phyloP scores from a whole-genome alignment of 2,113 vertebrate species.

The Oenanthe melanoleuca region DNA sequence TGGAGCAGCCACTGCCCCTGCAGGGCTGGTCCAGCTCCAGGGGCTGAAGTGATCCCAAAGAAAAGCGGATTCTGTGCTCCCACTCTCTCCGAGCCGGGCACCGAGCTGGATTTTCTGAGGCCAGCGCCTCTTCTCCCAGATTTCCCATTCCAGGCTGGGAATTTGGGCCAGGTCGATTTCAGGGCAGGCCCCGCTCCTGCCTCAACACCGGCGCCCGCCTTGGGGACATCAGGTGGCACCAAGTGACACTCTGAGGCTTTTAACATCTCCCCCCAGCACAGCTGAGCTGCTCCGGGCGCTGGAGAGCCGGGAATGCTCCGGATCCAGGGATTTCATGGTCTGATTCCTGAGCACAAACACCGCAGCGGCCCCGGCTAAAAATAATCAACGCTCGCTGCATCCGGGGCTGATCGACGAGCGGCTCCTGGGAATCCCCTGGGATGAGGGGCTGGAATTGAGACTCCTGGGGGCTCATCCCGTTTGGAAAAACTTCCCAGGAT shows the following conservation, averaged over 20 bases:
- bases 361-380: background rate
- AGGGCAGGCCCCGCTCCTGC: background rate
- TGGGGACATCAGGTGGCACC: background rate
- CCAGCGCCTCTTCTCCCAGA: background rate
- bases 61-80: background rate
- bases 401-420: background rate
- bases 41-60: background rate
- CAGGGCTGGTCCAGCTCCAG: background rate
- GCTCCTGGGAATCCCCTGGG: background rate
- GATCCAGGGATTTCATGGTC: background rate
- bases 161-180: background rate
- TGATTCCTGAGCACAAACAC: background rate
- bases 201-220: background rate
- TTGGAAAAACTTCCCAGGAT: background rate
- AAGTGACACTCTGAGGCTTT: background rate
- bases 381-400: background rate
- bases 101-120: accelerated
- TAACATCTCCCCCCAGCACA: background rate
- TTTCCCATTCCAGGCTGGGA: background rate
- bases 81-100: accelerated
- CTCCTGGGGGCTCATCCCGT: accelerated
- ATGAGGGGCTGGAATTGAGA: background rate
- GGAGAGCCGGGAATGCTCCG: background rate
- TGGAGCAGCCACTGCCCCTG: accelerated
- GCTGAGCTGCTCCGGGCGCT: background rate